Base-by-base conservation (phyloP, 2,888 invertebrate species). In the Sarcophaga carnaria region DNA sequence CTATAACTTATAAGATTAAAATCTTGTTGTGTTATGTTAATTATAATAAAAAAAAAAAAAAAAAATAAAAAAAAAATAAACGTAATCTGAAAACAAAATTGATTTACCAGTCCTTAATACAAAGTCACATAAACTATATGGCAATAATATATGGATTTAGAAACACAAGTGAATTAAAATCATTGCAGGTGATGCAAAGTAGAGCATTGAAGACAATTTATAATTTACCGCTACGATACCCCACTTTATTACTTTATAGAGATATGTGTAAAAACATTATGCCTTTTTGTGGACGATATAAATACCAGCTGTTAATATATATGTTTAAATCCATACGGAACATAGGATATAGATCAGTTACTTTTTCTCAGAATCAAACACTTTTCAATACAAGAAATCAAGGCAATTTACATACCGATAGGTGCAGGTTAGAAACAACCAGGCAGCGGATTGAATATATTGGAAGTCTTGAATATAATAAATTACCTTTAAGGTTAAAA, bases 401-500 rank as follows among this genome's bases (percentile, higher is more conserved):
- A 25, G 27, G 11, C 2, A 59, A 71, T 54, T 59, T 71, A 27
- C 3, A 27, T 25, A 27, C 20, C 12, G 2, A 25, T 12, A 71
- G 59, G 14, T 27, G 71, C 49, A 27, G 27, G 59, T 27, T 71
- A 14, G 37, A 71, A 59, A 59, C 71, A 25, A 71, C 59, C 3
- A 59, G n/a, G 27, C 59, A 59, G n/a, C 25, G 17, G 10, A 59
- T 71, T 59, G n/a, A 71, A 27, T 71, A 71, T 27, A 17, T 17
- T 59, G 59, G 27, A n/a, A 10, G 59, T 17, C 27, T 71, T 20
- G 37, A 60, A n/a, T 72, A 27, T 37, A 72, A 72, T 37, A 72
- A 60, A 37, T 45, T 72, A 60, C 60, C 60, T 11, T 27, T 27
- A 37, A 72, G 60, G 5, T 20, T 60, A n/a, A 72, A 60, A 72